Evolutionary conservation across 2,113 vertebrate genomes (phyloP).

Genomic region (Ceyx melanurus): DNA sequence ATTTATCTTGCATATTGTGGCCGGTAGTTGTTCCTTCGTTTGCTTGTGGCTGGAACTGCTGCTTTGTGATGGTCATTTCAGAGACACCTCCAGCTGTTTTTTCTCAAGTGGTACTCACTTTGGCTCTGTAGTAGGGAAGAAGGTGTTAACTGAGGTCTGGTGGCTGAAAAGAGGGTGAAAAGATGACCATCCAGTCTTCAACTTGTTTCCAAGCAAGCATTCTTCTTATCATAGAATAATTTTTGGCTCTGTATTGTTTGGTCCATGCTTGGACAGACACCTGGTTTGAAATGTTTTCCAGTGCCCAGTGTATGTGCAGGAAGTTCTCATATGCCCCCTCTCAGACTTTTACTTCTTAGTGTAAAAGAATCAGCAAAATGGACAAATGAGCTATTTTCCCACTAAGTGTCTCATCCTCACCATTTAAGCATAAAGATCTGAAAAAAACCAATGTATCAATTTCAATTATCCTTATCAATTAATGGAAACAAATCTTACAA

Average conservation of each 20-base stretch:
- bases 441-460: neutral
- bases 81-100: neutral
- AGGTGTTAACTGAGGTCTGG: neutral
- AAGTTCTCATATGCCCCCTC: neutral
- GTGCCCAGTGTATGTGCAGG: accelerated
- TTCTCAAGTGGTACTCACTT: neutral
- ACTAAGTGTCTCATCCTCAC: neutral
- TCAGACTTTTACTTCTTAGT: neutral
- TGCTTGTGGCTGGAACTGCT: neutral
- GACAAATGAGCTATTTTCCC: neutral
- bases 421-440: neutral
- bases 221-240: neutral
- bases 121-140: neutral
- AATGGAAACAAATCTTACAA: neutral
- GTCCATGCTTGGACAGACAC: neutral
- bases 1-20: neutral
- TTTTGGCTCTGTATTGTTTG: neutral
- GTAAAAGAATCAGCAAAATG: neutral
- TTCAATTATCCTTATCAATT: neutral
- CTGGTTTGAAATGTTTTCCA: neutral
- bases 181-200: neutral
- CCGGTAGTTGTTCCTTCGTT: neutral
- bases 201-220: neutral
- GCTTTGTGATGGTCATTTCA: neutral
- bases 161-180: neutral